Evolutionary conservation across 2,888 invertebrate genomes (phyloP).

Genomic region (Calameuta idolon): DNA sequence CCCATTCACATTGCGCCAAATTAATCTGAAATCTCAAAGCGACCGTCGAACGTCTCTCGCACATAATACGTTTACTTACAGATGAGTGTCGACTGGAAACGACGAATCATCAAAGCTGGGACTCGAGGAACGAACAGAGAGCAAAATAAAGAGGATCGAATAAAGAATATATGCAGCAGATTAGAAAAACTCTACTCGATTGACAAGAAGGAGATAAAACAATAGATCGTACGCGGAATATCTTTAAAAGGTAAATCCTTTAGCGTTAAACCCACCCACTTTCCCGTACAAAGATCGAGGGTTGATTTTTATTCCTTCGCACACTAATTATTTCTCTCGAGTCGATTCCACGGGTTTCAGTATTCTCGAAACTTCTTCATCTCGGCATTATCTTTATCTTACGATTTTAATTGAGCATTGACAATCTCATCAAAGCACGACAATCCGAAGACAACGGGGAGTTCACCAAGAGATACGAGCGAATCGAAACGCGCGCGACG

Average conservation of each 20-base stretch:
- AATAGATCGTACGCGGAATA: too few species aligned
- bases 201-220: not conserved
- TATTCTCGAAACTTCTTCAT: not conserved
- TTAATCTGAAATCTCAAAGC: not conserved
- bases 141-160: not conserved
- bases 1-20: not conserved
- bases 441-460: not conserved
- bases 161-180: not conserved
- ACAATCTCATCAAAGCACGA: not conserved
- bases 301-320: not conserved
- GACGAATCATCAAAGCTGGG: not conserved
- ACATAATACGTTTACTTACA: not conserved
- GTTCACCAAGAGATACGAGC: not conserved
- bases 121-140: not conserved
- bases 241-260: too few species aligned
- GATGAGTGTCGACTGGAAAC: not conserved
- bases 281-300: not conserved
- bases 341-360: not conserved
- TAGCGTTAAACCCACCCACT: not conserved
- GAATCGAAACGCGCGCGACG: constrained; percentile 32
- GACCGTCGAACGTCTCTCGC: not conserved
- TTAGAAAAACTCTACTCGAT: not conserved
- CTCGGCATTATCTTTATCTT: not conserved
- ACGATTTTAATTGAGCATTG: not conserved
- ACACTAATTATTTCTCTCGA: not conserved